These are phyloP conservation scores for Acanthis flammea DNA, from an alignment of 2,797 vertebrate species.

Conservation along the genomic window DNA sequence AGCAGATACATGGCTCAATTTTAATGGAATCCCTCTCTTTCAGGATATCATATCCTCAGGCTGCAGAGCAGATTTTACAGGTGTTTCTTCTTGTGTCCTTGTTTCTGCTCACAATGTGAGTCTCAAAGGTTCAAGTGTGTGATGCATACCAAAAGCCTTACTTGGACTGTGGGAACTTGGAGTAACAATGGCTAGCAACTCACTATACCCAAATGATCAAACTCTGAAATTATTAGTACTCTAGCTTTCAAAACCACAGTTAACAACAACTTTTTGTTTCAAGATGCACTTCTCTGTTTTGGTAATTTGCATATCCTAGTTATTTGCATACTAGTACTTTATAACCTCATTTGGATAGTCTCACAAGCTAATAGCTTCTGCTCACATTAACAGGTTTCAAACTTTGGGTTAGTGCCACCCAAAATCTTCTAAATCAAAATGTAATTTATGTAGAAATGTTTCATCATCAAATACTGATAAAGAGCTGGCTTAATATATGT, in stretches of 20 bases:
- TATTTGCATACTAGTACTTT: neutral
- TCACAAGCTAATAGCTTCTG: neutral
- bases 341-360: neutral
- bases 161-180: neutral
- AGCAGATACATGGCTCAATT: fast-evolving
- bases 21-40: neutral
- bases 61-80: neutral
- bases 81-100: neutral
- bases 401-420: neutral
- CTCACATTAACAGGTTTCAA: neutral
- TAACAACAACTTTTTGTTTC: neutral
- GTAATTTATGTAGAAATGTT: neutral
- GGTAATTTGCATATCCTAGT: neutral
- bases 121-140: neutral
- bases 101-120: fast-evolving
- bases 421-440: neutral
- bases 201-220: neutral
- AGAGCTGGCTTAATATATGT: neutral
- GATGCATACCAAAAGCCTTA: neutral
- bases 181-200: neutral
- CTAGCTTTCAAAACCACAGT: neutral
- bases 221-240: neutral
- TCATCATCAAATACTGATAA: neutral
- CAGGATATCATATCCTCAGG: neutral
- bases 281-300: neutral